phyloP scores from a whole-genome alignment of 2,888 invertebrate genomes.

The Arctia plantaginis region DNA sequence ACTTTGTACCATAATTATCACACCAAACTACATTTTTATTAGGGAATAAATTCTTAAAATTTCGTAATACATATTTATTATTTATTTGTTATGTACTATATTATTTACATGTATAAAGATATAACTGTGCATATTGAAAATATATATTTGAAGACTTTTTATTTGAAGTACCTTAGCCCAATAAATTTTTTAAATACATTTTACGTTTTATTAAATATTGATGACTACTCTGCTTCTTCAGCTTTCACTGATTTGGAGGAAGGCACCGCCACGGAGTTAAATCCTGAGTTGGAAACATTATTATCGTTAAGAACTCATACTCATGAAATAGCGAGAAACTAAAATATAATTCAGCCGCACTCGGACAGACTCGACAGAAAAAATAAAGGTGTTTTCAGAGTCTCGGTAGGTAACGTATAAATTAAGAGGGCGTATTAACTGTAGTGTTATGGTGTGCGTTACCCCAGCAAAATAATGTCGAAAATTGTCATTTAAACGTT shows the following conservation, averaged over 20 bases:
- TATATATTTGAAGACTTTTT: slow-evolving; percentile 85
- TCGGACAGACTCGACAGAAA: no score
- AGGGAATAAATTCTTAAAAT: slow-evolving; percentile 79
- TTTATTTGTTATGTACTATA: slow-evolving; percentile 86
- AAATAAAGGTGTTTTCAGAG: no score
- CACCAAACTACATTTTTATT: slow-evolving; percentile 82
- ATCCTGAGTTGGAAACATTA: not conserved
- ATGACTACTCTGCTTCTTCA: not conserved
- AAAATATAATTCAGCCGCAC: no score
- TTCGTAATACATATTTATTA: slow-evolving; percentile 83
- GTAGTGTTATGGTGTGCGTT: no score
- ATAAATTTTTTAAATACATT: slow-evolving; percentile 61
- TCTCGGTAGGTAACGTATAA: no score
- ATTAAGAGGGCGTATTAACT: no score
- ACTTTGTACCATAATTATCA: slow-evolving; percentile 81
- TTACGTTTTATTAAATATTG: slow-evolving; percentile 5
- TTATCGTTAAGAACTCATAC: not conserved
- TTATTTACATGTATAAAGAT: slow-evolving; percentile 86
- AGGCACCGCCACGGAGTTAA: no score
- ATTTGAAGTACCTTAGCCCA: slow-evolving; percentile 84
- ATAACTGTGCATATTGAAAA: slow-evolving; percentile 86
- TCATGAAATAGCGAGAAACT: not conserved
- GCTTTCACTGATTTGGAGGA: not conserved
- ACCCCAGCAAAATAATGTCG: no score
- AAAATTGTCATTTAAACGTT: no score